A percentile compares a stretch with the other conserved stretches of the same genome.
These are phyloP conservation scores for Ptychochromis oligacanthus DNA, from an alignment of 2,113 vertebrate genomes.

Conservation along the genomic window DNA sequence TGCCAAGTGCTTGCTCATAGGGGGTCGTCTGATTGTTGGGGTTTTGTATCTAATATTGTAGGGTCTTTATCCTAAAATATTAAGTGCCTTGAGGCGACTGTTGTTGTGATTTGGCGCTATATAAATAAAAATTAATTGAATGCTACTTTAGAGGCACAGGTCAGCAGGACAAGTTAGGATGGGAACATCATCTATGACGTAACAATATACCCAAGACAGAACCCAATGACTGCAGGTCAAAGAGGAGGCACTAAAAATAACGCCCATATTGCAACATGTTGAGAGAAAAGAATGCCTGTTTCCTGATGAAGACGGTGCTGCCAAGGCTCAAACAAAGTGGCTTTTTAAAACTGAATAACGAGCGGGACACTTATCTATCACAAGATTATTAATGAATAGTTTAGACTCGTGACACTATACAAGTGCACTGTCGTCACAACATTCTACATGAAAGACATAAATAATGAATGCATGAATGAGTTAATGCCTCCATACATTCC, in stretches of 20 bases:
- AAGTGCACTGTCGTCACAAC: background rate
- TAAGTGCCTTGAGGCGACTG: no score
- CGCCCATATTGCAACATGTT: slow-evolving; percentile 51
- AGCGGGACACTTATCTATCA: background rate
- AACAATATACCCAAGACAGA: slow-evolving; percentile 24
- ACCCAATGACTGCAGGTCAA: slow-evolving; percentile 20
- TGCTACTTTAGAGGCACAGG: background rate
- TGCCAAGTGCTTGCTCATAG: no score
- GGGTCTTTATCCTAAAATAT: no score
- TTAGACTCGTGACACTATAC: background rate
- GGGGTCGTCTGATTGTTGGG: no score
- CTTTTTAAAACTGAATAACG: slow-evolving; percentile 20
- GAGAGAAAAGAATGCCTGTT: slow-evolving; percentile 57
- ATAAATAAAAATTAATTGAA: no score
- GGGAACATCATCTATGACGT: background rate
- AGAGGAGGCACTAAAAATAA: slow-evolving; percentile 17
- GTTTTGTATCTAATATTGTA: no score
- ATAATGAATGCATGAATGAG: background rate
- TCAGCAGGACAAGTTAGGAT: background rate
- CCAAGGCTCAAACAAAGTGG: slow-evolving; percentile 22
- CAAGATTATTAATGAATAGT: background rate
- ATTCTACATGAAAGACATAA: background rate
- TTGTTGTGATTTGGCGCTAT: no score
- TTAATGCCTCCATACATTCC: background rate
- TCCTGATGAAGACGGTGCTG: slow-evolving; percentile 13